phyloP scores from a whole-genome alignment of 2,888 invertebrate species.

The Ennomos quercinarius region DNA sequence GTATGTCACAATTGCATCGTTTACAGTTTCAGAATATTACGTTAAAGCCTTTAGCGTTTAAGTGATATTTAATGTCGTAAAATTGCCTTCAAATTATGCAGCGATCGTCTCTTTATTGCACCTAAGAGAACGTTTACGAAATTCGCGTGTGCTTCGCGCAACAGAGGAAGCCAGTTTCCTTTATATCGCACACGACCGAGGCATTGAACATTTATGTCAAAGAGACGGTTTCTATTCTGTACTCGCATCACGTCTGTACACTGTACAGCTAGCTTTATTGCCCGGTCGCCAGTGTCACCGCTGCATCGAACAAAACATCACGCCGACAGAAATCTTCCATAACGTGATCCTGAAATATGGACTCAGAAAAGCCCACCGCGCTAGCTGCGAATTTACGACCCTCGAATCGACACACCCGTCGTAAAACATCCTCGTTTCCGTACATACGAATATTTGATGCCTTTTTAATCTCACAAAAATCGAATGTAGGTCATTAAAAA shows the following conservation, averaged over 20 bases:
- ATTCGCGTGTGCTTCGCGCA: constrained; percentile 32
- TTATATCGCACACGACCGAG: constrained; percentile 32
- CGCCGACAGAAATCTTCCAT: constrained; percentile 51
- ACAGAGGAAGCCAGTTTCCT: constrained; percentile 44
- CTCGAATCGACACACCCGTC: constrained; percentile 48
- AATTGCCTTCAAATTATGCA: constrained; percentile 26
- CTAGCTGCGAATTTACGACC: constrained; percentile 69
- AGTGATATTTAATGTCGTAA: constrained; percentile 26
- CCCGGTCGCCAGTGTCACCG: constrained; percentile 36
- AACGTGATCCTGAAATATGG: constrained; percentile 66
- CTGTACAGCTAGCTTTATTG: constrained; percentile 49
- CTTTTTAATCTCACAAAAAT: constrained; percentile 52
- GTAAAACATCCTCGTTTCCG: constrained; percentile 62
- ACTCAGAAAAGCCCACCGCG: constrained; percentile 47
- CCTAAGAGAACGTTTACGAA: constrained; percentile 32
- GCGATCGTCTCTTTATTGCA: constrained; percentile 22
- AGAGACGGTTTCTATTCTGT: constrained; percentile 45
- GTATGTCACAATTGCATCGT: constrained; percentile 3
- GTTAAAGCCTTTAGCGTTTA: constrained; percentile 6
- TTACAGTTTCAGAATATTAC: constrained; percentile 6
- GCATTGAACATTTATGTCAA: constrained; percentile 38
- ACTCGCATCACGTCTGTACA: constrained; percentile 51
- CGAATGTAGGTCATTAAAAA: constrained; percentile 44
- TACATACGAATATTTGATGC: constrained; percentile 59
- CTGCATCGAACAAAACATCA: constrained; percentile 54